Percentiles rank a stretch among this genome's conserved stretches.
Conservation (phyloP, 2,113 vertebrate species). For the Hemichromis elongatus region DNA sequence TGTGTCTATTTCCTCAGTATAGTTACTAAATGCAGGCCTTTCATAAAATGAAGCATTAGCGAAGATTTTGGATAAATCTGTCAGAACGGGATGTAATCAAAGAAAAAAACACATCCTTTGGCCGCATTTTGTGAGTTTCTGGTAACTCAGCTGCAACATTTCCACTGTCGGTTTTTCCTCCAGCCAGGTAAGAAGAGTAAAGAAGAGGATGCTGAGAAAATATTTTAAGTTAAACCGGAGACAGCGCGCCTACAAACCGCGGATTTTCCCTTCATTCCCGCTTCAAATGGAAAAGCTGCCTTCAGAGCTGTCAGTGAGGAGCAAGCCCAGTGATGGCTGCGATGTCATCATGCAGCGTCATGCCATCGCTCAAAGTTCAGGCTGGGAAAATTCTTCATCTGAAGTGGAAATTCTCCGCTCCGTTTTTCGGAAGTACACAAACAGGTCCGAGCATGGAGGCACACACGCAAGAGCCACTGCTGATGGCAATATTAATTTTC, state of each 20-base stretch:
- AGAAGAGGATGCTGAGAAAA: conserved; percentile 36
- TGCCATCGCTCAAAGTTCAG: conserved; percentile 4
- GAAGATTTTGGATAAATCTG: background rate
- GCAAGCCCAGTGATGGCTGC: conserved; percentile 7
- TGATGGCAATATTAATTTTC: conserved; percentile 82
- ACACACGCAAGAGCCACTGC: conserved; percentile 47
- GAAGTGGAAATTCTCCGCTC: conserved; percentile 39
- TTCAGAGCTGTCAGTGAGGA: conserved; percentile 19
- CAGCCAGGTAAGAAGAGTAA: conserved; percentile 34
- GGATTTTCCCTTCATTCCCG: conserved; percentile 17
- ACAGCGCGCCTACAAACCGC: conserved; percentile 20
- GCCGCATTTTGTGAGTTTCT: background rate
- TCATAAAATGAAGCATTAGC: background rate
- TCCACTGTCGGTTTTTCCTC: conserved; percentile 32
- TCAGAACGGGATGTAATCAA: background rate
- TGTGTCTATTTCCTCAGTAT: background rate
- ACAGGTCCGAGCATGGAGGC: conserved; percentile 18
- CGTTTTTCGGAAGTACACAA: conserved; percentile 27
- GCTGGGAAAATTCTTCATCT: background rate
- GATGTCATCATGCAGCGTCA: conserved; percentile 21
- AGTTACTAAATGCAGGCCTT: background rate
- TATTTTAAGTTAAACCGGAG: conserved; percentile 24
- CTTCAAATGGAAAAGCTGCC: conserved; percentile 41
- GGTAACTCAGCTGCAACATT: background rate
- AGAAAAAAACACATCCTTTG: background rate